Conservation (phyloP, 2,113 vertebrate species). For the Bos javanicus region DNA sequence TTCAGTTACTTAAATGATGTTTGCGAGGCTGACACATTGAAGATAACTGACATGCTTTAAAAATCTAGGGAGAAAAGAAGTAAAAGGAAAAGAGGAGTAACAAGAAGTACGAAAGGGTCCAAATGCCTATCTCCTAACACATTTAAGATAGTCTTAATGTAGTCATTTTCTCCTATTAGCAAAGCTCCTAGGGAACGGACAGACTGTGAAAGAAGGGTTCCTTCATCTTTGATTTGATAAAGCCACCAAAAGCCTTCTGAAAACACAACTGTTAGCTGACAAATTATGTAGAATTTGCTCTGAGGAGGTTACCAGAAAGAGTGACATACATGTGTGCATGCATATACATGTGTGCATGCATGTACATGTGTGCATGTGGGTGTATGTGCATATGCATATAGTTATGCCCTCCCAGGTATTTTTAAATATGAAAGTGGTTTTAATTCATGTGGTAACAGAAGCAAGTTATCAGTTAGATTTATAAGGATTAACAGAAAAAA, state of each 20-base stretch:
- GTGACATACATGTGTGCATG: background rate
- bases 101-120: background rate
- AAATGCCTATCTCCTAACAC: background rate
- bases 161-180: background rate
- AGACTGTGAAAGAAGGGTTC: background rate
- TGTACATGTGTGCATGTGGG: background rate
- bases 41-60: background rate
- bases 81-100: background rate
- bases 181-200: background rate
- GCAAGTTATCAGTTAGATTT: background rate
- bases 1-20: background rate
- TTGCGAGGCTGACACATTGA: background rate
- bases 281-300: background rate
- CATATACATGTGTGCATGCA: background rate
- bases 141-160: background rate
- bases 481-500: background rate
- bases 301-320: background rate
- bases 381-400: background rate
- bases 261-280: background rate
- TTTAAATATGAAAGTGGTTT: slow-evolving; percentile 10
- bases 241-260: background rate
- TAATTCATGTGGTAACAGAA: background rate
- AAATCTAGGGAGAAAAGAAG: background rate
- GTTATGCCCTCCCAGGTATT: background rate
- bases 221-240: background rate